Evolutionary conservation across 2,113 vertebrate genomes (phyloP).

Genomic region (Melanocharis versteri): DNA sequence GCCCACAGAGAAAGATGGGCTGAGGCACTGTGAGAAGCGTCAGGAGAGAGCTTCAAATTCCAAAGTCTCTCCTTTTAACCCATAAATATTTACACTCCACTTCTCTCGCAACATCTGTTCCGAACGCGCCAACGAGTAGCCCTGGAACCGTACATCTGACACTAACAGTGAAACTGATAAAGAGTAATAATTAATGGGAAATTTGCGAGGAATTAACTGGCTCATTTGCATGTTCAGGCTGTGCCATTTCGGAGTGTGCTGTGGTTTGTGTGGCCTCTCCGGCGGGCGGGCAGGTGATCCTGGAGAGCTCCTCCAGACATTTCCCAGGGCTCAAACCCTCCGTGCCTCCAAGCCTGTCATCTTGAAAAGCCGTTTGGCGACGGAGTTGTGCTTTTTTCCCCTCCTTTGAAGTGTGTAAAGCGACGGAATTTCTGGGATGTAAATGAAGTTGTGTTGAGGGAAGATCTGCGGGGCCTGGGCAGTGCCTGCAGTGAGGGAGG

Average conservation of each 20-base stretch:
- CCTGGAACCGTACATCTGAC: background rate
- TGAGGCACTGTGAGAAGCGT: background rate
- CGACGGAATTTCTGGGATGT: rapidly evolving
- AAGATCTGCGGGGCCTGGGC: background rate
- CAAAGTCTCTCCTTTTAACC: slow-evolving; percentile 3
- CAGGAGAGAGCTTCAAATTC: background rate
- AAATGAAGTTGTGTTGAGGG: background rate
- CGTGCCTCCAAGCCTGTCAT: background rate
- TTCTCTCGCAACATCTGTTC: background rate
- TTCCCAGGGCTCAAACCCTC: background rate
- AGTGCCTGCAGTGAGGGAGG: background rate
- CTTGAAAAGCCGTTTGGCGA: background rate
- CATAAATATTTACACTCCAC: slow-evolving; percentile 52
- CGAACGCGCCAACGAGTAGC: background rate
- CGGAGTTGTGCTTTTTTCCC: rapidly evolving
- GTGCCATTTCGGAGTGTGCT: background rate
- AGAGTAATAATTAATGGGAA: slow-evolving; percentile 21
- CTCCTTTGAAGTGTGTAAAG: background rate
- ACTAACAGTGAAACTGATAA: background rate
- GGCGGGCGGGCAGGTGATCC: background rate
- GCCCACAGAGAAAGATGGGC: background rate
- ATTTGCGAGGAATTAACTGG: background rate
- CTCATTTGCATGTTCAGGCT: background rate
- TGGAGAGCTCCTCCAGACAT: background rate
- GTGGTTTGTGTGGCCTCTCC: rapidly evolving